Evolutionary conservation across 2,888 invertebrate genomes (phyloP), one percentile per base, ranked within the genome.

Genomic region (Schrankia costaestrigalis): DNA sequence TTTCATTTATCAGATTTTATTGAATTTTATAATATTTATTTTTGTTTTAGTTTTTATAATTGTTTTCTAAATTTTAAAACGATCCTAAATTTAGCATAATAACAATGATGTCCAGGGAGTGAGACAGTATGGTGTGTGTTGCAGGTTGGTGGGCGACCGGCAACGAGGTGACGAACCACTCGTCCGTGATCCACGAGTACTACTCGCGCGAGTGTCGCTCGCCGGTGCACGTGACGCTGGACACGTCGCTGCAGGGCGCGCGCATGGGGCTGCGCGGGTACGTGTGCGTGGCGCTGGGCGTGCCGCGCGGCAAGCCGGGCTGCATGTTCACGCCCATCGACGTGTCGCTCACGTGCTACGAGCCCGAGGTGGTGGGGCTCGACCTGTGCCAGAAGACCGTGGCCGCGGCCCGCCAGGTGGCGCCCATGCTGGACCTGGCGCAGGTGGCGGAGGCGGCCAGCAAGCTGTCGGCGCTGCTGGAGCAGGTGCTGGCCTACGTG

Each of bases 91-190:
- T n/a, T n/a, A n/a, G n/a, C n/a, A n/a, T n/a, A n/a, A n/a, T n/a
- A n/a, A n/a, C n/a, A n/a, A n/a, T n/a, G n/a, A n/a, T n/a, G n/a
- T n/a, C n/a, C n/a, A n/a, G n/a, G n/a, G n/a, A n/a, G n/a, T n/a
- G n/a, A n/a, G n/a, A 8, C 10, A 10, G 9, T 22, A 10, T 22
- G 10, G 11, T 25, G 18, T 21, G 11, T 25, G 10, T 17, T 55
- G 7, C 57, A 90, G 90, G 99, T 12, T 99, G 99, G 99, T 99
- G 95, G 95, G 98, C 98, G 1, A 99, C 99, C 0, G 98, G 98
- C 31, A 94, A 96, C 57, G 98, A 99, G 81, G 97, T 99, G 23
- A 97, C 98, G 0, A 97, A 96, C 71, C 98, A 98, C 84, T 98
- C 98, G 32, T 96, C 97, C 0, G 95, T 98, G 33, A 98, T 98